These are phyloP conservation scores for Oikopleura dioica DNA, from an alignment of 23 tunicate species.

Conservation along the genomic window DNA sequence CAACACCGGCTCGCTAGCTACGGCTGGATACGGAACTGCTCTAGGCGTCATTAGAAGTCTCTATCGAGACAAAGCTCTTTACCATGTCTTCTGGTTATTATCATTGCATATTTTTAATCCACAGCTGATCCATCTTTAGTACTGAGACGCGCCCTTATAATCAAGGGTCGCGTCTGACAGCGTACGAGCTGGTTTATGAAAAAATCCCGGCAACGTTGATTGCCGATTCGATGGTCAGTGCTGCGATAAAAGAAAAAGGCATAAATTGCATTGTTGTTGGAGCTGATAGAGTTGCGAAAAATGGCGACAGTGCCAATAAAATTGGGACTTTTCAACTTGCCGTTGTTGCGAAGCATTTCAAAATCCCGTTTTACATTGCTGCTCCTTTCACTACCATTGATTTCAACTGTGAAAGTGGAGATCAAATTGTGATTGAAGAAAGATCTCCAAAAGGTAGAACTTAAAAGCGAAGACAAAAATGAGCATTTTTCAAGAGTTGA, in stretches of 20 bases:
- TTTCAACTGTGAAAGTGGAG: conserved; percentile 22
- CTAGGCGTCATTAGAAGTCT: conserved; percentile 49
- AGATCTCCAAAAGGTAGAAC: too few relatives aligned
- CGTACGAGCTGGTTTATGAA: conserved; percentile 62
- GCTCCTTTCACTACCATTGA: conserved; percentile 53
- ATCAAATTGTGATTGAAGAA: conserved; percentile 42
- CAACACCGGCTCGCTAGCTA: conserved; percentile 70
- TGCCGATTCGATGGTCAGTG: conserved; percentile 56
- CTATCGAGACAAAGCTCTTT: conserved; percentile 7
- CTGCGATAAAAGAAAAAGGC: conserved; percentile 23
- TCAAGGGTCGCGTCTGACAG: conserved; percentile 67
- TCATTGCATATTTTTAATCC: too few relatives aligned
- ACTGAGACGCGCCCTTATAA: conserved; percentile 85
- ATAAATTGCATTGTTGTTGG: conserved; percentile 62
- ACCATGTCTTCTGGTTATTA: conserved; percentile 50
- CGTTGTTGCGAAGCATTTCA: conserved; percentile 51
- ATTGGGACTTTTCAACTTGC: conserved; percentile 80
- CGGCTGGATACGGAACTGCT: conserved; percentile 84
- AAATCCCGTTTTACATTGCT: conserved; percentile 55
- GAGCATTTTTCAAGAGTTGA: conserved; percentile 36
- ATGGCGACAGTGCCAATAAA: conserved; percentile 69
- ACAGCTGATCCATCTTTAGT: too few relatives aligned
- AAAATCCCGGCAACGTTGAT: conserved; percentile 40
- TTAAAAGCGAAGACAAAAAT: too few relatives aligned
- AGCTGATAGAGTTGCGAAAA: conserved; percentile 50